Conservation (phyloP, 2,888 invertebrate species). For the Tinea pellionella region DNA sequence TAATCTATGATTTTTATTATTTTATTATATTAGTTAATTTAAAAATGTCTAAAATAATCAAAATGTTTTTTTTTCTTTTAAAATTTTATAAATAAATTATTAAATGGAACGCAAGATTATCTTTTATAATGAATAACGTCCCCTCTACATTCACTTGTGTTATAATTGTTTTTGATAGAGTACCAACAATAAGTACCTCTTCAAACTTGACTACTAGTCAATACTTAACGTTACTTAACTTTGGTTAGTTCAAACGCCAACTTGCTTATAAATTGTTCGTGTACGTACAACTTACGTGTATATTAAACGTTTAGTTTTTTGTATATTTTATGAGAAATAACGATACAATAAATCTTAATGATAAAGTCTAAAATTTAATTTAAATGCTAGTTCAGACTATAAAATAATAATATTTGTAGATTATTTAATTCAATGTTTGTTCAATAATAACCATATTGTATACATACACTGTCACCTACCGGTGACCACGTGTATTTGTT, state of each 20-base stretch:
- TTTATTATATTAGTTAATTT: too few relatives aligned
- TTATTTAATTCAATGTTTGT: too few relatives aligned
- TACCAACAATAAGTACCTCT: conserved; percentile 35
- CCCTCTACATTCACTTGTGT: conserved; percentile 39
- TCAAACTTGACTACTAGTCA: conserved; percentile 33
- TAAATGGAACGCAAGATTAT: background rate
- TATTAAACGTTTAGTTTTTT: background rate
- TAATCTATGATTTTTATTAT: too few relatives aligned
- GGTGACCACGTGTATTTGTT: background rate
- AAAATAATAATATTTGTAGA: background rate
- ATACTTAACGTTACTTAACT: background rate
- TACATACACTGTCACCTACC: background rate
- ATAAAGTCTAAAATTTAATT: background rate
- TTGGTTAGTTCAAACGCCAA: background rate
- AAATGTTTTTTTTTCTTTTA: too few relatives aligned
- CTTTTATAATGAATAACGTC: conserved; percentile 29
- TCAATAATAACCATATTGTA: background rate
- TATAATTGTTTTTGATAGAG: conserved; percentile 44
- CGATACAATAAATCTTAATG: too few relatives aligned
- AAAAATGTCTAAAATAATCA: too few relatives aligned
- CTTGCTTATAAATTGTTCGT: background rate
- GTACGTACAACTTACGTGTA: too few relatives aligned
- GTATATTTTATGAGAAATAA: background rate
- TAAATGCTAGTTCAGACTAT: background rate
- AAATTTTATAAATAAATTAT: too few relatives aligned